Base-by-base conservation (phyloP, 2,113 vertebrate species). In the Xenopus laevis region DNA sequence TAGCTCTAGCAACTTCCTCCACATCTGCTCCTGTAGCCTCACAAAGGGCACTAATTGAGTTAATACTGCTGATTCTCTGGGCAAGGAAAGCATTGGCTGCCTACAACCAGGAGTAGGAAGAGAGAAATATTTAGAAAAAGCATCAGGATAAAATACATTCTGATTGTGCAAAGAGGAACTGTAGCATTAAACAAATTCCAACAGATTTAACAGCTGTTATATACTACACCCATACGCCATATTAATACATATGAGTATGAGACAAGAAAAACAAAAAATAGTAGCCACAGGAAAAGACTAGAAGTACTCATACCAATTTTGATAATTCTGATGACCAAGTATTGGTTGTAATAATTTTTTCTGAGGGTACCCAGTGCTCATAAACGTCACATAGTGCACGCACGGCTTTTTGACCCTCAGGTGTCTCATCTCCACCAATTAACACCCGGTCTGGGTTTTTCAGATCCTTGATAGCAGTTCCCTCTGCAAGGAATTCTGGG, bases 291-390 rank as follows among this genome's bases (percentile, higher is more conserved):
- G 33, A 50, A 1, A 9, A n/a, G 7, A 55, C 4, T 1, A 55
- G 17, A 55, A 3, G 16, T 8, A 55, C 12, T n/a, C 93, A 78
- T 71, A 97, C 97, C 92, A 99, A 89, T 86, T 99, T 99, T 55
- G 97, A 99, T 72, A 99, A 95, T 79, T 99, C 97, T 1, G 97
- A 99, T 0, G 97, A 99, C 97, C 97, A 99, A 0, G 97, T 99
- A 69, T 99, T 99, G 52, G 97, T 99, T 75, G 96, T 98, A 74
- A 99, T 91, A 82, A 99, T 99, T 79, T 92, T 93, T 7, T 86
- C 87, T 77, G 89, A 93, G 70, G 96, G 96, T 27, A 99, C 97
- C 97, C 97, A 99, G 80, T 89, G 90, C 79, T 98, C 95, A 71
- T 99, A 99, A 7, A 99, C 95, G 0, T 94, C 94, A 80, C 93